Conservation (phyloP, 2,888 invertebrate genomes). For the Psylliodes chrysocephalus region DNA sequence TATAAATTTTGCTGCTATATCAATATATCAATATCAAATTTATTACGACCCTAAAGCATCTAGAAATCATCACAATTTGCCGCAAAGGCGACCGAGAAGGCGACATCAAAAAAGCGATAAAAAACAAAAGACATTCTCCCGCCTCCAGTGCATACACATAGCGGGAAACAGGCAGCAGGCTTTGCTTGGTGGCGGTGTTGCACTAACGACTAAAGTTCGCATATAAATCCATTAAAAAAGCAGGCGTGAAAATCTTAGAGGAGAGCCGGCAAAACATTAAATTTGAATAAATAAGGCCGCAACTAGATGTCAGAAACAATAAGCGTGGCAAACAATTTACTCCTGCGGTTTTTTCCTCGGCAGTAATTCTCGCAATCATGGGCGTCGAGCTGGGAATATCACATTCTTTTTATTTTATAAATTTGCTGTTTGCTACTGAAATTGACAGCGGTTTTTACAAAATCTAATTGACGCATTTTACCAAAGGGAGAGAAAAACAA, state of each 20-base stretch:
- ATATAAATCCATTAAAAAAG: slow-evolving; percentile 51
- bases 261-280: slow-evolving; percentile 49
- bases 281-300: slow-evolving; percentile 57
- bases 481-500: too few species aligned
- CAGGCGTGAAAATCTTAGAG: slow-evolving; percentile 37
- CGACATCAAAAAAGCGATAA: slow-evolving; percentile 17
- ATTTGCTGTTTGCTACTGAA: too few species aligned
- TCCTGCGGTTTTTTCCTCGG: slow-evolving; percentile 38
- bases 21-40: too few species aligned
- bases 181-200: slow-evolving; percentile 6
- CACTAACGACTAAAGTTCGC: slow-evolving; percentile 35
- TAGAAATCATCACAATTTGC: slow-evolving; percentile 18
- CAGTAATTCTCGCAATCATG: slow-evolving; percentile 19
- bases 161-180: slow-evolving; percentile 17
- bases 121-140: slow-evolving; percentile 3
- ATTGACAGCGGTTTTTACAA: too few species aligned
- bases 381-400: slow-evolving; percentile 11
- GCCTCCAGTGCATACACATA: slow-evolving; percentile 21
- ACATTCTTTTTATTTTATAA: too few species aligned
- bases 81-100: not conserved
- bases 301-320: slow-evolving; percentile 55
- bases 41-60: slow-evolving; percentile 2
- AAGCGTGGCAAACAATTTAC: slow-evolving; percentile 53
- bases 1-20: too few species aligned
- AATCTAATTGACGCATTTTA: too few species aligned